Percentiles rank a stretch among this genome's conserved stretches.
These are phyloP conservation scores for Acleris emargana DNA, from an alignment of 2,888 invertebrate species.

Conservation along the genomic window DNA sequence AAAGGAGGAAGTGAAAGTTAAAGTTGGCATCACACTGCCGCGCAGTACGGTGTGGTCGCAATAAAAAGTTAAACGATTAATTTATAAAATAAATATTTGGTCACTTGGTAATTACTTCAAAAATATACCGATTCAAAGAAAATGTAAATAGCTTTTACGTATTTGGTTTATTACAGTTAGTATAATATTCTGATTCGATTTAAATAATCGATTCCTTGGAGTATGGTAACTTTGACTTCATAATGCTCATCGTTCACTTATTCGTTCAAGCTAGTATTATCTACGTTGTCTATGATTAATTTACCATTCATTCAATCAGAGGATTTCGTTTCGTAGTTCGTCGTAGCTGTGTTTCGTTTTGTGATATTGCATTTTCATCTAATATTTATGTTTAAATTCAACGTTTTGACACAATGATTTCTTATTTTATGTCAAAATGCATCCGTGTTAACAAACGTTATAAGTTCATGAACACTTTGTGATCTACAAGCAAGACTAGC, in stretches of 20 bases:
- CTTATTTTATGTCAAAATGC: slow-evolving; percentile 52
- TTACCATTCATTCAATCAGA: slow-evolving; percentile 36
- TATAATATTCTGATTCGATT: slow-evolving; percentile 14
- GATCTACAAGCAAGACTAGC: slow-evolving; percentile 76
- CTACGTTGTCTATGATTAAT: slow-evolving; percentile 32
- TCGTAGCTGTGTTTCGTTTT: slow-evolving; percentile 67
- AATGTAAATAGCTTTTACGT: too few relatives aligned
- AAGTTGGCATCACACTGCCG: slow-evolving; percentile 27
- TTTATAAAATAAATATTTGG: background rate
- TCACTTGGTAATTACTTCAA: background rate
- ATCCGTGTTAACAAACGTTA: slow-evolving; percentile 51
- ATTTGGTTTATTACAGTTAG: too few relatives aligned
- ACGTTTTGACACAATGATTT: slow-evolving; percentile 67
- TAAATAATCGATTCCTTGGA: background rate
- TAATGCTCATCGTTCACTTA: slow-evolving; percentile 7
- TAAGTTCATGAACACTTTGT: slow-evolving; percentile 63
- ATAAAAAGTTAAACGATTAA: background rate
- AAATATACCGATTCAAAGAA: too few relatives aligned
- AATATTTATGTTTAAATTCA: slow-evolving; percentile 58
- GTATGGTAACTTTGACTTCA: slow-evolving; percentile 15
- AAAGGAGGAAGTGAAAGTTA: slow-evolving; percentile 51
- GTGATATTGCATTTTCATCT: slow-evolving; percentile 61
- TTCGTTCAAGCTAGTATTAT: slow-evolving; percentile 29
- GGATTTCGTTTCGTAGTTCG: slow-evolving; percentile 69
- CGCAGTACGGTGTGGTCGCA: background rate